phyloP scores from a whole-genome alignment of 2,113 vertebrate genomes.

The Pedetes capensis region DNA sequence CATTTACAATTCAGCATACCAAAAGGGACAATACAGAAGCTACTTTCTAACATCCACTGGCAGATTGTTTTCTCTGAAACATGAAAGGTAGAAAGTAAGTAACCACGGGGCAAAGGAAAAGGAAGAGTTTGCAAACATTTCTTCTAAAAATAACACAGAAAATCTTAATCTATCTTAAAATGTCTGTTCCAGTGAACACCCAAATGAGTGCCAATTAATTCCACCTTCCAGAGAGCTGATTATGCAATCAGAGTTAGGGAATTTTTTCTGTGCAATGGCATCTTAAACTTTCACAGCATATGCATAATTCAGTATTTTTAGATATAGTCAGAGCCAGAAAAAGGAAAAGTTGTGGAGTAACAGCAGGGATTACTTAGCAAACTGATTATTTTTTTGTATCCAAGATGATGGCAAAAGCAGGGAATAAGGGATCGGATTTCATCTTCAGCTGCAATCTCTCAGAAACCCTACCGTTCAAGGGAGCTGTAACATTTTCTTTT shows the following conservation, averaged over 20 bases:
- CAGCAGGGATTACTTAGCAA: conserved; percentile 69
- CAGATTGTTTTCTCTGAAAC: conserved; percentile 62
- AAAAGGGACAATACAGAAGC: conserved; percentile 49
- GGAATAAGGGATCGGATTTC: conserved; percentile 80
- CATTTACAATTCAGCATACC: conserved; percentile 32
- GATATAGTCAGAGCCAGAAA: conserved; percentile 16
- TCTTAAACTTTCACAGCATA: not conserved
- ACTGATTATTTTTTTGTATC: conserved; percentile 66
- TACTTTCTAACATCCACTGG: not conserved
- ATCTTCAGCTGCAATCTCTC: conserved; percentile 62
- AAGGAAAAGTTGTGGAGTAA: conserved; percentile 25
- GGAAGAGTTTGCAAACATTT: conserved; percentile 43
- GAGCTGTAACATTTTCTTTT: conserved; percentile 18
- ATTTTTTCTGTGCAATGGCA: not conserved
- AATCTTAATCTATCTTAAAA: conserved; percentile 65
- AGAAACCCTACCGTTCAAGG: conserved; percentile 53
- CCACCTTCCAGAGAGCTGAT: not conserved
- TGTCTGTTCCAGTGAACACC: not conserved
- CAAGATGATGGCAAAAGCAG: conserved; percentile 55
- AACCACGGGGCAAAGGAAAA: not conserved
- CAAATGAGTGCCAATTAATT: conserved; percentile 24
- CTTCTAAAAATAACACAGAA: conserved; percentile 32
- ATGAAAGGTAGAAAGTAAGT: conserved; percentile 56
- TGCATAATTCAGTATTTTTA: conserved; percentile 23
- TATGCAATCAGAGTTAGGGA: conserved; percentile 13